Conservation (phyloP, 2,888 invertebrate species). For the Geophilus truncorum region DNA sequence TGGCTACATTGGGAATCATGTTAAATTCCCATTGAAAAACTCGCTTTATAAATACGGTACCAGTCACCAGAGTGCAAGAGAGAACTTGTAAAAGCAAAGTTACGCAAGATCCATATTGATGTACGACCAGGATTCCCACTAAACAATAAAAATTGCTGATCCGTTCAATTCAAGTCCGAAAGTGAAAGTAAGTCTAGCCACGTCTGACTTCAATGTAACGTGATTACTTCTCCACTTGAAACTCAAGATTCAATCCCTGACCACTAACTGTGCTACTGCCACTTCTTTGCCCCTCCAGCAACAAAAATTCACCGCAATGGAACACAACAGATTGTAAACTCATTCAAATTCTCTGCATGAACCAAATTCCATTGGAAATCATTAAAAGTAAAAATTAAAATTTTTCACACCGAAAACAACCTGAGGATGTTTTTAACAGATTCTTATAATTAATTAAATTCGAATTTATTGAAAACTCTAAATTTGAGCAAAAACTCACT, state of each 20-base stretch:
- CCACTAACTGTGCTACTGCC: not conserved
- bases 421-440: not conserved
- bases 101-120: not conserved
- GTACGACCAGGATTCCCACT: no score
- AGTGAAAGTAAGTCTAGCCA: not conserved
- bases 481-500: not conserved
- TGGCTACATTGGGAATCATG: no score
- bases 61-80: not conserved
- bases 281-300: not conserved
- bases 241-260: not conserved
- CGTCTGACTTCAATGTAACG: not conserved
- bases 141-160: no score
- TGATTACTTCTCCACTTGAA: not conserved
- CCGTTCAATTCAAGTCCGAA: not conserved
- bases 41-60: no score
- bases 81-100: not conserved
- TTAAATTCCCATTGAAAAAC: no score
- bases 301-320: not conserved
- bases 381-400: not conserved
- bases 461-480: not conserved
- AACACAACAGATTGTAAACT: not conserved
- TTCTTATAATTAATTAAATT: not conserved
- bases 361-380: not conserved
- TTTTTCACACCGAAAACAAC: not conserved
- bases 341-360: not conserved